Evolutionary conservation across 2,113 vertebrate species (phyloP), one percentile per base, ranked within the genome.

Genomic region (Mormyrus iriodes): DNA sequence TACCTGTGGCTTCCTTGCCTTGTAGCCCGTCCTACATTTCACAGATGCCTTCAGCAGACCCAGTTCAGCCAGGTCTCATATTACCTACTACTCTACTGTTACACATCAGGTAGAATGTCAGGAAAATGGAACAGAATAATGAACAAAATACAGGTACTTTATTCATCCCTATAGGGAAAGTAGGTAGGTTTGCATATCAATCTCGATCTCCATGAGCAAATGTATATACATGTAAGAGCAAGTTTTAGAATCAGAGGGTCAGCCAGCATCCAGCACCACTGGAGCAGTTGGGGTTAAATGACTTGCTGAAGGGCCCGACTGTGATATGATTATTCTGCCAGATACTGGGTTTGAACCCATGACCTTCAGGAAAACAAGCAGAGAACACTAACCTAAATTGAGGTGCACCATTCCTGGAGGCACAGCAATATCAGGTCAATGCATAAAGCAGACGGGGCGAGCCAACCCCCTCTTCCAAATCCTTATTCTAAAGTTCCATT

Each of bases 11-110:
- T 86, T 79, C 85, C 83, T 85, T 88, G 69, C 90, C 65, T 55
- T 89, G 84, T 86, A 84, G 24, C 69, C 44, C 58, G 76, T 48
- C 89, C 61, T 88, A 84, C 86, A 35, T 24, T 35, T 46, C 83
- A 49, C 79, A 85, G 79, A 82, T 15, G 53, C 39, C 53, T 85
- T 58, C 44, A 73, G 31, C 55, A 89, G 42, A 91, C 42, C 51
- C 51, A 90, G 83, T 87, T 88, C 51, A 86, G 79, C 87, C 88
- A 90, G 88, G 89, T 90, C 89, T 94, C 73, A 88, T 87, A 84
- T 92, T 88, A 95, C 94, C 93, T 93, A 94, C 92, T 91, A 94
- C 92, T 93, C 91, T 90, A 90, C 53, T 61, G 85, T 86, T 92
- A 91, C 94, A 92, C 93, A 93, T 93, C 93, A 93, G 90, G 52